These are phyloP conservation scores for Electrona antarctica DNA, from an alignment of 2,113 vertebrate species.

Conservation along the genomic window DNA sequence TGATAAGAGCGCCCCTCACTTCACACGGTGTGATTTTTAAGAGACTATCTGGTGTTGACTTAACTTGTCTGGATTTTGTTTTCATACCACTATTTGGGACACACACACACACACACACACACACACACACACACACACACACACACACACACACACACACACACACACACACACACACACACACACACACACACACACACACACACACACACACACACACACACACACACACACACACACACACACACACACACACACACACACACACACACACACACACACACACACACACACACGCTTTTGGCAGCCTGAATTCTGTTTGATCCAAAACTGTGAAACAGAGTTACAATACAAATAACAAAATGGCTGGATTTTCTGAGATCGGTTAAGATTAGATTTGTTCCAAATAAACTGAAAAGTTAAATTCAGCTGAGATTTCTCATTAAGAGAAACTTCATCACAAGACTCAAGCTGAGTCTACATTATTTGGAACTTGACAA, in stretches of 20 bases:
- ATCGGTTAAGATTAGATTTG: not conserved
- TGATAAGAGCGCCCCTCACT: too few relatives aligned
- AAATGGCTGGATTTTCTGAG: not conserved
- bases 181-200: too few relatives aligned
- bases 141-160: too few relatives aligned
- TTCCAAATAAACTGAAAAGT: slow-evolving; percentile 10
- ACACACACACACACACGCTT: not conserved
- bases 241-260: too few relatives aligned
- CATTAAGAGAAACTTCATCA: not conserved
- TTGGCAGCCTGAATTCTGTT: slow-evolving; percentile 1
- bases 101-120: too few relatives aligned
- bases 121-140: too few relatives aligned
- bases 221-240: too few relatives aligned
- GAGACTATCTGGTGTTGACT: not conserved
- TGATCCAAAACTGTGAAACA: not conserved
- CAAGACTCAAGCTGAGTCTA: not conserved
- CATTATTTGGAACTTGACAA: not conserved
- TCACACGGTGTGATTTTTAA: not conserved
- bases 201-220: too few relatives aligned
- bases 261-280: too few relatives aligned
- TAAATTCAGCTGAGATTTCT: not conserved
- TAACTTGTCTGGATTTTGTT: slow-evolving; percentile 38
- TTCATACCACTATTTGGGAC: slow-evolving; percentile 38
- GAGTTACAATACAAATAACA: slow-evolving; percentile 1
- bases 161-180: too few relatives aligned